A percentile compares a stretch with the other conserved stretches of the same genome.
These are phyloP conservation scores for Chinchilla lanigera DNA, from an alignment of 2,113 vertebrate species.

Conservation along the genomic window DNA sequence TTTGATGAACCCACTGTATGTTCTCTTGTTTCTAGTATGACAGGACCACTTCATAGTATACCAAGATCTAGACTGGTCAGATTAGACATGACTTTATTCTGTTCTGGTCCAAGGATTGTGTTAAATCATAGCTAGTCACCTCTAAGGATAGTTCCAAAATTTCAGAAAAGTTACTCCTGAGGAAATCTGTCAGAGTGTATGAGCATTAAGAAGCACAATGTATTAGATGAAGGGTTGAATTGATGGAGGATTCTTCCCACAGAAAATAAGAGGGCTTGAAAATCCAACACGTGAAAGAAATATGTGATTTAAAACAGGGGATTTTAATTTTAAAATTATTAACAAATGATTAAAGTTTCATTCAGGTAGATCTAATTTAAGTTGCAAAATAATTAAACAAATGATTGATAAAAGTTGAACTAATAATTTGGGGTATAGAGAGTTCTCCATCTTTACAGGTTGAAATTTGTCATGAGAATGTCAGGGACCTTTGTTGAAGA, in stretches of 20 bases:
- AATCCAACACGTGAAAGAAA: neutral
- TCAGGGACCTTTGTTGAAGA: neutral
- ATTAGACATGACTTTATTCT: neutral
- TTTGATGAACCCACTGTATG: neutral
- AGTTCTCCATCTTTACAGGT: neutral
- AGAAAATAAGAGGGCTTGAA: neutral
- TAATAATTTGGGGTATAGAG: neutral
- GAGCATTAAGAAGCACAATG: neutral
- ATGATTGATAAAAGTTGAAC: neutral
- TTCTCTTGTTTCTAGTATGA: neutral
- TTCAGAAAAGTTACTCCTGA: neutral
- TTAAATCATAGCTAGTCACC: neutral
- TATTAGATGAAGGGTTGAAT: neutral
- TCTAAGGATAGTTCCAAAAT: neutral
- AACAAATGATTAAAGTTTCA: neutral
- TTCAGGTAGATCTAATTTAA: neutral
- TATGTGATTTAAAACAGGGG: neutral
- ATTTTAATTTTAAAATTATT: conserved; percentile 2
- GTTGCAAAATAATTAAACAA: neutral
- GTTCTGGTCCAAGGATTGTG: neutral
- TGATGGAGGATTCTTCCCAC: neutral
- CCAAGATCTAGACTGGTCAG: neutral
- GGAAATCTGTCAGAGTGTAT: neutral
- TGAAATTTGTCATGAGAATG: neutral
- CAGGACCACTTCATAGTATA: neutral